Base-by-base conservation (phyloP, 2,888 invertebrate species). In the Chamaedrilus cognettii region DNA sequence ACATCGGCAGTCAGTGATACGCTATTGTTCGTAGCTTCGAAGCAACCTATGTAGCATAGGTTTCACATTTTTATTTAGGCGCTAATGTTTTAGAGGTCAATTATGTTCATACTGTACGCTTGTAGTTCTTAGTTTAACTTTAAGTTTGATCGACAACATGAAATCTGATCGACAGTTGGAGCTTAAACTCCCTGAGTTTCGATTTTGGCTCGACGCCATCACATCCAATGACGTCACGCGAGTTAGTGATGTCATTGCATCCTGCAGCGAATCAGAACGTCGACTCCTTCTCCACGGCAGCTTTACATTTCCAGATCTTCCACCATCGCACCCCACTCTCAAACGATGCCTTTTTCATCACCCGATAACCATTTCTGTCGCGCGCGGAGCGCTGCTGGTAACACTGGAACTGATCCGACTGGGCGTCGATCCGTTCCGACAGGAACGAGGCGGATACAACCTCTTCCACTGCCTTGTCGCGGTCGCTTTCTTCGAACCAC, bases 401-500 rank as follows among this genome's bases (percentile, higher is more conserved):
- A 34, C 34, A 19, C 35, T 30, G 28, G 42, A 30, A 34, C 31
- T 60, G 60, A 35, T 60, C 2, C 42, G 19, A 28, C 34, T 35
- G 30, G 60, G 35, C 33, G 60, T 35, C 34, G 42, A 60, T 42
- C 30, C 28, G 34, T 60, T 15, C 23, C 42, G 34, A 15, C 1
- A 33, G 4, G 60, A 60, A 15, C 1, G 7, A n/a, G 28, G 15
- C 5, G 26, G 23, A 2, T 60, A 35, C 42, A 60, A 35, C 35
- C 30, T 60, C 42, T 19, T 60, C 2, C 60, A 60, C 49, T 60
- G 60, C 42, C 30, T 60, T 23, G 23, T 60, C 23, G 33, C 34
- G 11, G 42, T 35, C 23, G 60, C 42, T 28, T 60, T 60, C 49
- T 34, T 34, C 34, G 35, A 60, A 35, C 60, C 60, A 3, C 4